Evolutionary conservation across 2,888 invertebrate genomes (phyloP).

Genomic region (Phortica magna): DNA sequence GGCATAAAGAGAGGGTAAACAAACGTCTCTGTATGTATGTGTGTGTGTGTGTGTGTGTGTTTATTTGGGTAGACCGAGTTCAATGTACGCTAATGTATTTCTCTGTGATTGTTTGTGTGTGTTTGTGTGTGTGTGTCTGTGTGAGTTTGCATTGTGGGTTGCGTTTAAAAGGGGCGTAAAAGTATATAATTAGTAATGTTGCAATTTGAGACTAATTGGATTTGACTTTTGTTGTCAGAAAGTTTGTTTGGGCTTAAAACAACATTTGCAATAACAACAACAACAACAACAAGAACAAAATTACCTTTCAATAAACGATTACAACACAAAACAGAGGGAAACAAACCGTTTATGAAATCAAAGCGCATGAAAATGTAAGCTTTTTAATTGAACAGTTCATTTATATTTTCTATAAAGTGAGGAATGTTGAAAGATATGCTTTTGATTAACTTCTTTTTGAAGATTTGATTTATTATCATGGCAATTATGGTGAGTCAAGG

Average conservation of each 20-base stretch:
- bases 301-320: too few species aligned
- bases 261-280: conserved; percentile 17
- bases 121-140: conserved; percentile 2
- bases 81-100: conserved; percentile 58
- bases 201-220: not conserved
- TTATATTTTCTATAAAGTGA: too few species aligned
- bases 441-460: too few species aligned
- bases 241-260: conserved; percentile 11
- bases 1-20: conserved; percentile 26
- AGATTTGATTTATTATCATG: too few species aligned
- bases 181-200: conserved; percentile 11
- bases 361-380: too few species aligned
- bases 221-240: conserved; percentile 16
- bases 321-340: too few species aligned
- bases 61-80: conserved; percentile 46
- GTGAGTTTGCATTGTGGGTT: not conserved
- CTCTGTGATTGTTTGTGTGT: conserved; percentile 40
- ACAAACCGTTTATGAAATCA: too few species aligned
- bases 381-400: too few species aligned
- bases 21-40: conserved; percentile 30
- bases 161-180: not conserved
- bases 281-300: conserved; percentile 22
- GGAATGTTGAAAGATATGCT: too few species aligned
- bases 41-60: conserved; percentile 28
- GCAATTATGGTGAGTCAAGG: too few species aligned